Evolutionary conservation across 2,113 vertebrate genomes (phyloP).

Genomic region (Muntiacus reevesi): DNA sequence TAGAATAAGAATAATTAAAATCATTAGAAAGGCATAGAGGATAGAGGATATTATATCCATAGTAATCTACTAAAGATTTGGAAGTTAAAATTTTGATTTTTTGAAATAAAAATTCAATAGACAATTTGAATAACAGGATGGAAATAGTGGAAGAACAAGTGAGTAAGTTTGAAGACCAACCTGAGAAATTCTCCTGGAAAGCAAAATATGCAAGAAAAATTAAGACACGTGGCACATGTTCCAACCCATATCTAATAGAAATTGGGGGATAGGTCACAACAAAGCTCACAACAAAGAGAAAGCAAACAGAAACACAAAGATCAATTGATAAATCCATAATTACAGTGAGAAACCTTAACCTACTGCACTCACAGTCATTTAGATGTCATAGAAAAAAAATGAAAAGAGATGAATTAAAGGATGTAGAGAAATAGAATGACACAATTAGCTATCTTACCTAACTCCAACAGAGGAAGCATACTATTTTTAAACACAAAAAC

Average conservation of each 20-base stretch:
- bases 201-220: not conserved
- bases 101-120: not conserved
- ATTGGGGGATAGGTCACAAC: not conserved
- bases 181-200: not conserved
- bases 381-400: not conserved
- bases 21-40: not conserved
- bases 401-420: not conserved
- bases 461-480: not conserved
- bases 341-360: not conserved
- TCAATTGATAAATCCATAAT: not conserved
- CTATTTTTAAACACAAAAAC: not conserved
- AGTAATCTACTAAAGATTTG: not conserved
- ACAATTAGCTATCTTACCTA: not conserved
- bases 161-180: not conserved
- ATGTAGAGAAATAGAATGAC: not conserved
- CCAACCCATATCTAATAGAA: not conserved
- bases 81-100: not conserved
- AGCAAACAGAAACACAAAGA: not conserved
- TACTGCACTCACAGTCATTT: not conserved
- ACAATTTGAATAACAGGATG: not conserved
- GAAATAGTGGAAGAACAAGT: not conserved
- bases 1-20: conserved; percentile 17
- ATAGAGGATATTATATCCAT: not conserved
- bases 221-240: not conserved
- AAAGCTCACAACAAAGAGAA: not conserved